Evolutionary conservation across 2,888 invertebrate genomes (phyloP).

Genomic region (Stomorhina lunata): DNA sequence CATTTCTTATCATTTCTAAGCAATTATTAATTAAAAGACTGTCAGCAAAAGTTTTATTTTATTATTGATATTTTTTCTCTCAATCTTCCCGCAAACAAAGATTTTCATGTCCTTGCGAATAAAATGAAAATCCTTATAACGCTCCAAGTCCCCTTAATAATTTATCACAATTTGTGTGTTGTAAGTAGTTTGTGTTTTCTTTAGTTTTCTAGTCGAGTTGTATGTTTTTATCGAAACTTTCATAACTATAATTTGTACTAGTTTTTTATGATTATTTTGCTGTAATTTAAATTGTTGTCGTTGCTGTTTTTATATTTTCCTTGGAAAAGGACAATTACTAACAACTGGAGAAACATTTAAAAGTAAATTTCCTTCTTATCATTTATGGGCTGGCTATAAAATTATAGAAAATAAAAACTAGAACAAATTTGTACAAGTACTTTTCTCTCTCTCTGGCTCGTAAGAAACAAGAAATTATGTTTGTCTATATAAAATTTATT

Average conservation of each 20-base stretch:
- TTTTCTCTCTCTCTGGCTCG: too few relatives aligned
- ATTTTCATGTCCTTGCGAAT: background rate
- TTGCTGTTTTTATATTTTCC: background rate
- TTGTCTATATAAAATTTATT: background rate
- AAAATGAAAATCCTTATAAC: background rate
- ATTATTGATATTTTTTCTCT: slow-evolving; percentile 16
- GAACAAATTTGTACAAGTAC: background rate
- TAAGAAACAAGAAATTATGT: background rate
- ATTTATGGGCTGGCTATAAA: slow-evolving; percentile 11
- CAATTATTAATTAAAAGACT: slow-evolving; percentile 38
- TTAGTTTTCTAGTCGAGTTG: background rate
- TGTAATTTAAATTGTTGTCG: slow-evolving; percentile 49
- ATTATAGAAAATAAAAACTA: background rate
- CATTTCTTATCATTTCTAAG: slow-evolving; percentile 13
- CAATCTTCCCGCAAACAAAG: too few relatives aligned
- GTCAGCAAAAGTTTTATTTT: slow-evolving; percentile 31
- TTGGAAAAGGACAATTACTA: slow-evolving; percentile 41
- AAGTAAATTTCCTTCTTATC: slow-evolving; percentile 49
- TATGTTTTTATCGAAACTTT: slow-evolving; percentile 53
- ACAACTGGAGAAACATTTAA: slow-evolving; percentile 36
- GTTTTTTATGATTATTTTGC: slow-evolving; percentile 49
- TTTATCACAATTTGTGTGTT: slow-evolving; percentile 45
- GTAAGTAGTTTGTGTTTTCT: slow-evolving; percentile 20
- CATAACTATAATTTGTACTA: slow-evolving; percentile 55
- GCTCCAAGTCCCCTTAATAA: background rate